These are phyloP conservation scores for Athalia cordata DNA, from an alignment of 2,888 invertebrate genomes.

Conservation along the genomic window DNA sequence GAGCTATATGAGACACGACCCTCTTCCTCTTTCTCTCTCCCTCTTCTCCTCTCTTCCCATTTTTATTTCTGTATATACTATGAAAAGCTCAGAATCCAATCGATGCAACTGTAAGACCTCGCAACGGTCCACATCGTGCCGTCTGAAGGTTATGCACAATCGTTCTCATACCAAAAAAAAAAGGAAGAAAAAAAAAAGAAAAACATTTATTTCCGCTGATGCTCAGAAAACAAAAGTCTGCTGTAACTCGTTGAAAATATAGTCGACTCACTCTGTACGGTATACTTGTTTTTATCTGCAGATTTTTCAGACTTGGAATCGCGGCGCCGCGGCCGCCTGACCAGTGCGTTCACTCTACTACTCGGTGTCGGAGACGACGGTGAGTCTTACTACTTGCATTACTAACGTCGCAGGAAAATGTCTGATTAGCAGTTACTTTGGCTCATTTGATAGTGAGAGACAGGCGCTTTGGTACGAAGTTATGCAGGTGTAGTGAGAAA, in stretches of 20 bases:
- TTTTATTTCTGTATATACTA: background rate
- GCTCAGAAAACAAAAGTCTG: background rate
- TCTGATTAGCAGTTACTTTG: constrained; percentile 14
- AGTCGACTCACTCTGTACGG: too few relatives aligned
- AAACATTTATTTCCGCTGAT: background rate
- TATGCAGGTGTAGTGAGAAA: background rate
- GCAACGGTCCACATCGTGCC: too few relatives aligned
- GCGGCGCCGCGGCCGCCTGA: constrained; percentile 15
- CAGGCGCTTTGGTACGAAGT: background rate
- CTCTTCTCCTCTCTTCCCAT: background rate
- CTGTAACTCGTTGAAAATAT: too few relatives aligned
- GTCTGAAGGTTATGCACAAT: too few relatives aligned
- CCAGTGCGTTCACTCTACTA: constrained; percentile 20
- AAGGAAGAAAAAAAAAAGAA: background rate
- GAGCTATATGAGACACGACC: background rate
- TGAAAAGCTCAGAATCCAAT: background rate
- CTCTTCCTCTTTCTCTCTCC: background rate
- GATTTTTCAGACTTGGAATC: too few relatives aligned
- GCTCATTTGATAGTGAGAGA: background rate
- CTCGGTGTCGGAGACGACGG: background rate
- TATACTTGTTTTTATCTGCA: too few relatives aligned
- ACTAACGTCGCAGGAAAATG: background rate
- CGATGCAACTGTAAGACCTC: too few relatives aligned
- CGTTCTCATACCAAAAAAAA: background rate
- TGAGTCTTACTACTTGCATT: constrained; percentile 22